These are phyloP conservation scores for Hippoglossus hippoglossus DNA, from an alignment of 2,797 vertebrate genomes.

Conservation along the genomic window DNA sequence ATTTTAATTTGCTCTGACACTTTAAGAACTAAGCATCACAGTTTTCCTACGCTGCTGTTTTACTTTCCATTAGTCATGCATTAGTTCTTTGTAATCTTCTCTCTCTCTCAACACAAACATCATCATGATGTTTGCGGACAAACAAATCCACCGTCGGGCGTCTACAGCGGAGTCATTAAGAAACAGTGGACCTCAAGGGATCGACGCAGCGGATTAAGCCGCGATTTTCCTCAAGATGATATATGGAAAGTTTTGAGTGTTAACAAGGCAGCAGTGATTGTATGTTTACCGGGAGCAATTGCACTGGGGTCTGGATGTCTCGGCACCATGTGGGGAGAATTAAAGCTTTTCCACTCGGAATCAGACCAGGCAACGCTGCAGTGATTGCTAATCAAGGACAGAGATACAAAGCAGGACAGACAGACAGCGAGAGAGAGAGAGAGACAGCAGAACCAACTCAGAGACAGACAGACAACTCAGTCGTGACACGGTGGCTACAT, in stretches of 20 bases:
- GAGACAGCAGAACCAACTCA: too few species aligned
- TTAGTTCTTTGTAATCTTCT: conserved; percentile 38
- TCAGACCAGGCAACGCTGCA: conserved; percentile 39
- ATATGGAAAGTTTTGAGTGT: conserved; percentile 63
- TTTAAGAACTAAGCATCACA: conserved; percentile 20
- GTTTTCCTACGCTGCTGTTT: conserved; percentile 35
- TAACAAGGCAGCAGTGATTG: conserved; percentile 62
- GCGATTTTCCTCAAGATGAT: conserved; percentile 49
- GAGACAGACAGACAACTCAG: conserved; percentile 38
- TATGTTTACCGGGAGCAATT: conserved; percentile 56
- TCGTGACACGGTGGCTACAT: conserved; percentile 16
- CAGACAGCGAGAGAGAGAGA: conserved; percentile 23
- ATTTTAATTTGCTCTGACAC: conserved; percentile 36
- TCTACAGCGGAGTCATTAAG: conserved; percentile 42
- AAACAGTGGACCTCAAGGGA: conserved; percentile 37
- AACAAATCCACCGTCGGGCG: conserved; percentile 49
- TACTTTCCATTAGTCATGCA: conserved; percentile 49
- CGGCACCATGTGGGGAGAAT: conserved; percentile 66
- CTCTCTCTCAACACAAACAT: conserved; percentile 34
- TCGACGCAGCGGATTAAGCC: conserved; percentile 30
- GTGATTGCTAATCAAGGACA: conserved; percentile 70
- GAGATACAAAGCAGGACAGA: conserved; percentile 8
- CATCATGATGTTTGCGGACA: conserved; percentile 54
- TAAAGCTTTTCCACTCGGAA: conserved; percentile 62
- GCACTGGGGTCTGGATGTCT: conserved; percentile 49